Percentiles rank a stretch among this genome's conserved stretches.
Conservation (phyloP, 2,888 invertebrate species). For the Macrosiphum euphorbiae region DNA sequence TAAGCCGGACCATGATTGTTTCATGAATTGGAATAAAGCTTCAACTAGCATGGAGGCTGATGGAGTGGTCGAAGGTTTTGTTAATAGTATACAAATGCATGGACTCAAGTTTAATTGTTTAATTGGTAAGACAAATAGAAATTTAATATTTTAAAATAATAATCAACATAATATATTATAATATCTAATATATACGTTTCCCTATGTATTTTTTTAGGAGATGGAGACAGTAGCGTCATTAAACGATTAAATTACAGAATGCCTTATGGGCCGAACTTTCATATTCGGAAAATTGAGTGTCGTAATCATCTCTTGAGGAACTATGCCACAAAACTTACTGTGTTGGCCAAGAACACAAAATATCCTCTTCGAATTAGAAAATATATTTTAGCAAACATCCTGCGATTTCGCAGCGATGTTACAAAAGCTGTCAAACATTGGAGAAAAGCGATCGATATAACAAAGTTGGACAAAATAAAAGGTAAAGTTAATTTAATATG, state of each 20-base stretch:
- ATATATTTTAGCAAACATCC: background rate
- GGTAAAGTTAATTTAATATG: background rate
- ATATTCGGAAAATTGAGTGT: conserved; percentile 4
- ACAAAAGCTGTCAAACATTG: background rate
- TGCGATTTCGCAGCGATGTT: background rate
- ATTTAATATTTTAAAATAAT: too few relatives aligned
- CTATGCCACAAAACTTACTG: background rate
- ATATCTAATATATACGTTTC: too few relatives aligned
- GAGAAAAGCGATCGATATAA: background rate
- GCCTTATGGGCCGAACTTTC: background rate
- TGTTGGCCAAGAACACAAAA: background rate
- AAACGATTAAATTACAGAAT: background rate
- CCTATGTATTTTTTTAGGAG: background rate
- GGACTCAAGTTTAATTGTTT: conserved; percentile 13
- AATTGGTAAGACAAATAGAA: background rate
- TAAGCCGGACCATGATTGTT: conserved; percentile 68
- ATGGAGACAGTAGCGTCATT: background rate
- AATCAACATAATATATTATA: too few relatives aligned
- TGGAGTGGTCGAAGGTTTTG: conserved; percentile 1
- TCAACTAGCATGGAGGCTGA: conserved; percentile 66
- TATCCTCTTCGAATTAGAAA: background rate
- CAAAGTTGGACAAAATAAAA: conserved; percentile 10
- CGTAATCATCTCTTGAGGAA: background rate
- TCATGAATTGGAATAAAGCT: conserved; percentile 69
- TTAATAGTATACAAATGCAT: conserved; percentile 1